Base-by-base conservation (phyloP, 2,797 vertebrate species). In the Callimico goeldii region DNA sequence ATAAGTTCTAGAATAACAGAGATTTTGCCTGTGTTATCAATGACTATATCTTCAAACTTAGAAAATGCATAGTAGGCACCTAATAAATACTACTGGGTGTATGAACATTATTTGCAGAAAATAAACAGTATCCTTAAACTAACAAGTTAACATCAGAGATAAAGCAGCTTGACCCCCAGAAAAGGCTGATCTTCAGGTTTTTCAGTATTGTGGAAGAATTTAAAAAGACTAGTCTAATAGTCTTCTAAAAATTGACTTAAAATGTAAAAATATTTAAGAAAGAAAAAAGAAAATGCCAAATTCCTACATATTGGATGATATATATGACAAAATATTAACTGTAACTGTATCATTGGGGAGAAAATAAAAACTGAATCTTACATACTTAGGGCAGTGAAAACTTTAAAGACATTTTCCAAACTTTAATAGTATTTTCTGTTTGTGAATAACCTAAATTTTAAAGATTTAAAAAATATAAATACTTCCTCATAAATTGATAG, bases 61-160 rank as follows among this genome's bases (percentile, higher is more conserved):
- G 11, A 80, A 82, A 85, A 58, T 70, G 30, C 13, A 17, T 83
- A 36, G 2, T 58, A 88, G 30, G 24, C 4, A 94, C 8, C 64
- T 22, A 76, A 39, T 88, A 90, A 77, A 48, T 90, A 84, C 13
- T 72, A 85, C 22, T 64, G 36, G 41, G 5, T n/a, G 19, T 4
- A 88, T 84, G 17, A 90, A 77, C 50, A 41, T 57, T 95, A 77
- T 86, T 89, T 77, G 79, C 39, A 85, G 33, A 81, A 80, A 92
- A 83, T 52, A 57, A 81, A 61, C 36, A 94, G 26, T 64, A 58
- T 58, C 14, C 15, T 8, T 83, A 9, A 87, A 58, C 20, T 77
- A 70, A 50, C 79, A 8, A 90, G 7, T 77, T 46, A 93, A 76
- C 30, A 80, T 80, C 50, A 90, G 28, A 87, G 82, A 64, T 79